Base-by-base conservation (phyloP, 2,797 vertebrate genomes). In the Peromyscus attwateri region DNA sequence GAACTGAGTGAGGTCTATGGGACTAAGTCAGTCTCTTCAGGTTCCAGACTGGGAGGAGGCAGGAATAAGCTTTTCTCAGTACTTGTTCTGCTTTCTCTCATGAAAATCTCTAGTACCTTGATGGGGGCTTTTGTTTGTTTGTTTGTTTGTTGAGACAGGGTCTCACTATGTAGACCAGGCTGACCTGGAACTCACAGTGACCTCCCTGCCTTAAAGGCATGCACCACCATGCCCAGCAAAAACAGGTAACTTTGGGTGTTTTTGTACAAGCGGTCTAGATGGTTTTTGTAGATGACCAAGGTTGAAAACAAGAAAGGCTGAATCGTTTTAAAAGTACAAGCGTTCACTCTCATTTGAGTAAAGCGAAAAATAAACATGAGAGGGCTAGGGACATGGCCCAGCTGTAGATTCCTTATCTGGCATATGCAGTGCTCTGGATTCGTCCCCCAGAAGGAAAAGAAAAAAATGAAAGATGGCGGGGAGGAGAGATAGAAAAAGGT, bases 231-330 rank as follows among this genome's bases (percentile, higher is more conserved):
- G 79, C 34, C 52, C 19, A 7, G 55, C n/a, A 82, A 40, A 83
- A 4, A 8, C 29, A 64, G 57, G 46, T 46, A 16, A 46, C 57
- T 57, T 34, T 34, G 49, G 29, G 21, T 17, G n/a, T 21, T 55
- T 87, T 73, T 40, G n/a, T 62, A 60, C 92, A 92, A 34, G 49
- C 64, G 87, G 79, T 57, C 52, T 27, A 29, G 80, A 37, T 87
- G 64, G 49, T 87, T 83, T 94, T 91, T 95, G 55, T 68, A 80
- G 68, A 40, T 55, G 29, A 71, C 25, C 37, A 84, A 94, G 17
- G 13, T 37, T 80, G 81, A 92, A 82, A 85, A 92, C 0, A 23
- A 89, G 81, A 96, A 93, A 94, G 40, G 21, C 31, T 85, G 76
- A 21, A 37, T 52, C 37, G n/a, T 23, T 79, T 93, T 83, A 66